phyloP scores from a whole-genome alignment of 2,113 vertebrate genomes.

The Eleginops maclovinus region DNA sequence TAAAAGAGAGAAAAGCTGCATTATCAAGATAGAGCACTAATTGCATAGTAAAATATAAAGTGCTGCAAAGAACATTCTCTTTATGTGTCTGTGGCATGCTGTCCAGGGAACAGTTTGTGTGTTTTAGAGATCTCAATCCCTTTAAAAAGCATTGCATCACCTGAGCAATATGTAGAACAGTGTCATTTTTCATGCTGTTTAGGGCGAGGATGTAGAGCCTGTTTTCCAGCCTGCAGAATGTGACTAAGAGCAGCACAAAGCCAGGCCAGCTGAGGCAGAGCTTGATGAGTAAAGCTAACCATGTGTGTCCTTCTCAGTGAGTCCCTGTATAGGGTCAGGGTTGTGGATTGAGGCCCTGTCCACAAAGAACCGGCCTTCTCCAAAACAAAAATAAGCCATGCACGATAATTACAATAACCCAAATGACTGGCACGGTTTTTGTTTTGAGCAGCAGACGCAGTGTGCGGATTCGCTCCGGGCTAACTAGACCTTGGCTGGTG shows the following conservation, averaged over 20 bases:
- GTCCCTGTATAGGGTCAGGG: constrained; percentile 30
- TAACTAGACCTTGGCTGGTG: constrained; percentile 42
- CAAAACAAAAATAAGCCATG: constrained; percentile 25
- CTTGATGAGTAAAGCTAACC: constrained; percentile 48
- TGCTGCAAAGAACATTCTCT: neutral
- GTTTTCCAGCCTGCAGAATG: constrained; percentile 6
- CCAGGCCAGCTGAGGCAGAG: constrained; percentile 30
- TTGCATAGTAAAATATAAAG: neutral
- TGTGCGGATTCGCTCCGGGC: constrained; percentile 8
- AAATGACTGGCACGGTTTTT: constrained; percentile 39
- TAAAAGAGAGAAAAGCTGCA: neutral
- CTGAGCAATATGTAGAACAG: neutral
- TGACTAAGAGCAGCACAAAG: constrained; percentile 24
- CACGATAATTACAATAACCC: constrained; percentile 45
- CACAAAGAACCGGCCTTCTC: constrained; percentile 39
- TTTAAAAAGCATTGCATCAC: neutral
- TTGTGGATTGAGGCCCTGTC: constrained; percentile 26
- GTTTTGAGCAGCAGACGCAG: constrained; percentile 23
- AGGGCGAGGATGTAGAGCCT: neutral
- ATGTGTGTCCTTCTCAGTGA: constrained; percentile 46
- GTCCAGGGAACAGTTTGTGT: neutral
- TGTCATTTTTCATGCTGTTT: neutral
- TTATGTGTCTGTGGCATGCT: neutral
- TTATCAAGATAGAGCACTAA: neutral
- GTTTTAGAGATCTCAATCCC: neutral